Evolutionary conservation across 1,140 invertebrate species (phyloP), one percentile per base, ranked within the genome.

Genomic region (Hermetia illucens): DNA sequence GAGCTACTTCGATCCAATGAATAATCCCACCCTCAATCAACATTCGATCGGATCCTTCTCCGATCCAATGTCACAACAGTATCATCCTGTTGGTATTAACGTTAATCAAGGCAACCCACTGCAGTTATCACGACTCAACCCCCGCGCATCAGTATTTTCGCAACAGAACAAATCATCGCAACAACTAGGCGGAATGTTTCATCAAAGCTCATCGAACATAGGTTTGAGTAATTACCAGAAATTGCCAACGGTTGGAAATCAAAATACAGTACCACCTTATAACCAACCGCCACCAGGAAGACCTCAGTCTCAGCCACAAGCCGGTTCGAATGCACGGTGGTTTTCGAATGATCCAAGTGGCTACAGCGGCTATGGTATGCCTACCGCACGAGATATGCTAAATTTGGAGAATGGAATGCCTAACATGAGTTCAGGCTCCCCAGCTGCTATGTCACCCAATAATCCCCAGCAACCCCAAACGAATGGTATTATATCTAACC

Each of bases 61-160:
- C n/a, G 16, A 16, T 40, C 30, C 18, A 21, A 13, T 32, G 21
- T 20, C 18, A 20, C 8, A 34, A 29, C 21, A 30, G 41, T 20
- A 31, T 17, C 40, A 47, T 24, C 31, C 34, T 30, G 10, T 31
- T 36, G 19, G 20, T 30, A 40, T 12, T 42, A 36, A n/a, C 36
- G 4, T 39, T 51, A 56, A 34, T 55, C 59, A 42, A 57, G 61
- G 46, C 45, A 58, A 41, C 36, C 70, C 55, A 34, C 67, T 71
- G 13, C 70, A 62, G 42, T 70, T 73, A 62, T 82, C 79, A 20
- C 67, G 80, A 42, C 62, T 87, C 21, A 87, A 87, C 62, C 81
- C 82, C 0, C 72, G 82, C 48, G 82, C 82, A 3, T 80, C 82
- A 4, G 79, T 82, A 50, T 87, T 85, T 49, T 72, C 72, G 1